Conservation (phyloP, 1,140 invertebrate species). For the Nilaparvata lugens region DNA sequence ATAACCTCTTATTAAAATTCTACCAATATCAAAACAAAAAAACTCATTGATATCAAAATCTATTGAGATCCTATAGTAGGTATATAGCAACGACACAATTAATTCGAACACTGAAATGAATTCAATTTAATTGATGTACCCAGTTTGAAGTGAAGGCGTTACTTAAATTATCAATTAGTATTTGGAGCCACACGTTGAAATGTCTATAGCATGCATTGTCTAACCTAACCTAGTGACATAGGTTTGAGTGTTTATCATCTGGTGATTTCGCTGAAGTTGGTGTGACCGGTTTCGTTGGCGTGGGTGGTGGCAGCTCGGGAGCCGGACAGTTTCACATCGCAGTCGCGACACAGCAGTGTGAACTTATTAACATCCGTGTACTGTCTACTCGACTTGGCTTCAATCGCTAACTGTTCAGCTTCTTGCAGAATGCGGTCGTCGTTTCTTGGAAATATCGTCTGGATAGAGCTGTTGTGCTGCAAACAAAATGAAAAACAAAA, state of each 20-base stretch:
- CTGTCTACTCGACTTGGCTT: conserved; percentile 78
- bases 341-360: conserved; percentile 70
- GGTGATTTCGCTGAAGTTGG: conserved; percentile 72
- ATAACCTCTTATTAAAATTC: too few relatives aligned
- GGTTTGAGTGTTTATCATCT: not conserved
- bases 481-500: conserved; percentile 4
- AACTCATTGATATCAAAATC: too few relatives aligned
- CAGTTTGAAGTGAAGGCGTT: too few relatives aligned
- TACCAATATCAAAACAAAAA: too few relatives aligned
- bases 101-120: too few relatives aligned
- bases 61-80: too few relatives aligned
- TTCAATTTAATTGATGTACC: too few relatives aligned
- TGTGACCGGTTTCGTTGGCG: conserved; percentile 75
- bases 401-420: conserved; percentile 73
- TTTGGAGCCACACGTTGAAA: too few relatives aligned
- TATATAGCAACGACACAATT: too few relatives aligned
- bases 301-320: conserved; percentile 72
- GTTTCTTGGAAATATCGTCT: conserved; percentile 69
- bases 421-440: conserved; percentile 63
- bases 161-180: too few relatives aligned
- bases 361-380: conserved; percentile 86
- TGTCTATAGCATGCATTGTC: too few relatives aligned
- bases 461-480: conserved; percentile 46
- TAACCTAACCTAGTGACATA: not conserved
- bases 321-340: conserved; percentile 62